These are phyloP conservation scores for Phylloscopus trochilus DNA, from an alignment of 2,113 vertebrate genomes.

Conservation along the genomic window DNA sequence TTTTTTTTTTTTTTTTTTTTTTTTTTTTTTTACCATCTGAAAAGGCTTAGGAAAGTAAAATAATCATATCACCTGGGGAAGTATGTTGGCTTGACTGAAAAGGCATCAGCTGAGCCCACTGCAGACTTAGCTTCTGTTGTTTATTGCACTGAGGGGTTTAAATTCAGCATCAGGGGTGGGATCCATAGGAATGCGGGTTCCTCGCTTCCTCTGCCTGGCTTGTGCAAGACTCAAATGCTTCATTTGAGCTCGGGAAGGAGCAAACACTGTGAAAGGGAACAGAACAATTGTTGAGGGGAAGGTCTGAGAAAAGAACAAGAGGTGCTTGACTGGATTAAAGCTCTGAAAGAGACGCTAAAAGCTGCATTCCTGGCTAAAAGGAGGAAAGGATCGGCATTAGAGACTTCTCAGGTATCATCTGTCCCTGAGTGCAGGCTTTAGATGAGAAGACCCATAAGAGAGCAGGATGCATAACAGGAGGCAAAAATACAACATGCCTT, in stretches of 20 bases:
- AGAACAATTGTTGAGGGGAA: background rate
- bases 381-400: background rate
- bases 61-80: background rate
- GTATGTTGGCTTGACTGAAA: background rate
- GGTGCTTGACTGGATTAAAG: background rate
- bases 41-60: background rate
- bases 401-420: background rate
- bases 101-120: background rate
- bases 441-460: background rate
- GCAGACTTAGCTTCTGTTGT: background rate
- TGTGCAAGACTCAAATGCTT: rapidly evolving
- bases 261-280: background rate
- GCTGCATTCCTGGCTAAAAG: background rate
- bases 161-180: background rate
- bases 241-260: background rate
- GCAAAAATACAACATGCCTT: background rate
- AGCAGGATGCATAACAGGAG: background rate
- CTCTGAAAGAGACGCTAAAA: background rate
- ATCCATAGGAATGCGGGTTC: background rate
- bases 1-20: background rate
- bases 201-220: background rate
- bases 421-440: background rate
- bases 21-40: background rate
- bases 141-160: background rate
- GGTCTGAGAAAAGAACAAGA: background rate